Conservation (phyloP, 2,888 invertebrate species). For the Drosophila prolongata region DNA sequence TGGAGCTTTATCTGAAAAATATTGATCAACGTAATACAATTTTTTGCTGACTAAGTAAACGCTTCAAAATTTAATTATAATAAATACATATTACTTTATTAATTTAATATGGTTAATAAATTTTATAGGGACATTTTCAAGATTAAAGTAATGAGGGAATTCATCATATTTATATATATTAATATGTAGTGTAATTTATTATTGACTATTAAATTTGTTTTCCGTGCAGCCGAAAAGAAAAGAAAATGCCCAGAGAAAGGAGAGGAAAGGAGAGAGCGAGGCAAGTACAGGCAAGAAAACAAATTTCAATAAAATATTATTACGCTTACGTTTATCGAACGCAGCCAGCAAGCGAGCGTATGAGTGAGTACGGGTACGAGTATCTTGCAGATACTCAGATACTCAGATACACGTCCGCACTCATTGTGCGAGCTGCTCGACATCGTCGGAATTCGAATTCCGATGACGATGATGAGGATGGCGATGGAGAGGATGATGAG, state of each 20-base stretch:
- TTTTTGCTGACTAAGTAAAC: too few relatives aligned
- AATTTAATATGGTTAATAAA: too few relatives aligned
- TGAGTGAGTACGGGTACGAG: slow-evolving; percentile 14
- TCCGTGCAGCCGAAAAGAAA: slow-evolving; percentile 25
- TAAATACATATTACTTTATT: too few relatives aligned
- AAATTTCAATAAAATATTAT: slow-evolving; percentile 84
- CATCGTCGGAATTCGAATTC: slow-evolving; percentile 41
- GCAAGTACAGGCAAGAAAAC: slow-evolving; percentile 62
- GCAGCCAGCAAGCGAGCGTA: slow-evolving; percentile 38
- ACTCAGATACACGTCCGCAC: slow-evolving; percentile 58
- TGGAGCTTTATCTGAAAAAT: too few relatives aligned
- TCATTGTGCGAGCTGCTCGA: slow-evolving; percentile 35
- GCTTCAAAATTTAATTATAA: too few relatives aligned
- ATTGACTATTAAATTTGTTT: neutral
- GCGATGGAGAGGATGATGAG: slow-evolving; percentile 24
- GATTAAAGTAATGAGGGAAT: too few relatives aligned
- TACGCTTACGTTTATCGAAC: slow-evolving; percentile 82
- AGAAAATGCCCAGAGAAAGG: slow-evolving; percentile 56
- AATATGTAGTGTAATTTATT: too few relatives aligned
- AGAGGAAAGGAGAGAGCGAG: slow-evolving; percentile 12
- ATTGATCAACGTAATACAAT: too few relatives aligned
- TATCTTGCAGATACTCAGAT: slow-evolving; percentile 76
- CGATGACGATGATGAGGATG: slow-evolving; percentile 27
- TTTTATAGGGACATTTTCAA: too few relatives aligned
- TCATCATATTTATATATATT: too few relatives aligned